Percentiles rank a stretch among this genome's conserved stretches.
Conservation (phyloP, 1,140 invertebrate species). For the Nomia melanderi region DNA sequence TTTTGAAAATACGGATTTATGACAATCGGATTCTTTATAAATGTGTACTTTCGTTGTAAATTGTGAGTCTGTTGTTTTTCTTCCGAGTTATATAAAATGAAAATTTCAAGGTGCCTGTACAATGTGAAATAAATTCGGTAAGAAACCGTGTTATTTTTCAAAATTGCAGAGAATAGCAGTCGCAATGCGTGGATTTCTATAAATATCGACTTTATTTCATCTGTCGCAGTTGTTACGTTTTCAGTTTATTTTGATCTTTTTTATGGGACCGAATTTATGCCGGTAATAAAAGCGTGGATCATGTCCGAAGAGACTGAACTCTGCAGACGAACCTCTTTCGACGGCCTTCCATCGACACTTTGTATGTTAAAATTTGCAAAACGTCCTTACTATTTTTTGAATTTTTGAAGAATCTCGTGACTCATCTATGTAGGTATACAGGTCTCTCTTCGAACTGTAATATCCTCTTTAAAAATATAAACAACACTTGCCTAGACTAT, state of each 20-base stretch:
- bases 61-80: too few relatives aligned
- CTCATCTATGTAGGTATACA: neutral
- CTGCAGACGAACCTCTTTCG: neutral
- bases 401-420: conserved; percentile 4
- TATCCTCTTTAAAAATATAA: neutral
- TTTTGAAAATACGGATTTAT: too few relatives aligned
- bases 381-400: conserved; percentile 8
- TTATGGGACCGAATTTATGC: conserved; percentile 5
- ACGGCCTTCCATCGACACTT: neutral
- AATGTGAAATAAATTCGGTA: too few relatives aligned
- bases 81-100: too few relatives aligned
- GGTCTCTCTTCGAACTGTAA: neutral
- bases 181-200: too few relatives aligned
- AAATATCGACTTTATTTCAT: conserved; percentile 28
- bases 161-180: too few relatives aligned
- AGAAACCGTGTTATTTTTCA: too few relatives aligned
- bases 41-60: too few relatives aligned
- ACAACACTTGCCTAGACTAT: too few relatives aligned
- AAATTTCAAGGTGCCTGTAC: too few relatives aligned
- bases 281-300: conserved; percentile 9
- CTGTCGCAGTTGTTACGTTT: neutral
- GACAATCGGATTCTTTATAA: too few relatives aligned
- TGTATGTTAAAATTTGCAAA: conserved; percentile 19
- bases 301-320: neutral
- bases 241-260: conserved; percentile 2